Conservation (phyloP, 2,113 vertebrate genomes). For the Ameiurus melas region DNA sequence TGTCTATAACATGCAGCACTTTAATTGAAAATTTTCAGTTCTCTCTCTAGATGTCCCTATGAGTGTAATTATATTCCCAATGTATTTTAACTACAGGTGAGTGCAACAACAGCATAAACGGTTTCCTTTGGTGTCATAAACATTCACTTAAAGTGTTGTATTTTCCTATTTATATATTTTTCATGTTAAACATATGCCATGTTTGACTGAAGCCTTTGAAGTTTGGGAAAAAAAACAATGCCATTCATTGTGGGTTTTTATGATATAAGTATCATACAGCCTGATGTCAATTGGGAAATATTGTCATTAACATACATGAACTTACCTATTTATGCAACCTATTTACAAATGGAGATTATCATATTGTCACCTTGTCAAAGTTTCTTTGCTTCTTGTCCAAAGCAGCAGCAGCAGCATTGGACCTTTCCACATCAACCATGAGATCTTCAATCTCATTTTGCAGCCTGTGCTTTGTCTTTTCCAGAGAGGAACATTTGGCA, state of each 20-base stretch:
- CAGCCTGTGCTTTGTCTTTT: conserved; percentile 83
- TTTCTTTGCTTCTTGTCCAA: conserved; percentile 85
- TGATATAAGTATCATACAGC: not conserved
- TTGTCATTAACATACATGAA: not conserved
- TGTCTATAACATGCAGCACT: not conserved
- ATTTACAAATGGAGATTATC: not conserved
- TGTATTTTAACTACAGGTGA: not conserved
- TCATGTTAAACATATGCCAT: not conserved
- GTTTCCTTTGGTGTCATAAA: too few relatives aligned
- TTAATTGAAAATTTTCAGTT: not conserved
- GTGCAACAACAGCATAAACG: too few relatives aligned
- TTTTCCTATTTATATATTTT: not conserved
- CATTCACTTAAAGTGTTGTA: not conserved
- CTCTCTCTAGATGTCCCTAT: not conserved
- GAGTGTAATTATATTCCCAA: not conserved
- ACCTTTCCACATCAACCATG: conserved; percentile 80
- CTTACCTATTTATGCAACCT: not conserved
- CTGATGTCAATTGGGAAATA: not conserved
- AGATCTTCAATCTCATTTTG: conserved; percentile 85
- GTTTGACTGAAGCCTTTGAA: not conserved
- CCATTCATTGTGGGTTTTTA: not conserved
- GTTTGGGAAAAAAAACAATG: not conserved
- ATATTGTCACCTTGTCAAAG: conserved; percentile 75
- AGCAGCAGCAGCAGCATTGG: conserved; percentile 72
- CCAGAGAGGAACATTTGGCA: conserved; percentile 80